Evolutionary conservation across 2,113 vertebrate genomes (phyloP), one percentile per base, ranked within the genome.

Genomic region (Rhineura floridana): DNA sequence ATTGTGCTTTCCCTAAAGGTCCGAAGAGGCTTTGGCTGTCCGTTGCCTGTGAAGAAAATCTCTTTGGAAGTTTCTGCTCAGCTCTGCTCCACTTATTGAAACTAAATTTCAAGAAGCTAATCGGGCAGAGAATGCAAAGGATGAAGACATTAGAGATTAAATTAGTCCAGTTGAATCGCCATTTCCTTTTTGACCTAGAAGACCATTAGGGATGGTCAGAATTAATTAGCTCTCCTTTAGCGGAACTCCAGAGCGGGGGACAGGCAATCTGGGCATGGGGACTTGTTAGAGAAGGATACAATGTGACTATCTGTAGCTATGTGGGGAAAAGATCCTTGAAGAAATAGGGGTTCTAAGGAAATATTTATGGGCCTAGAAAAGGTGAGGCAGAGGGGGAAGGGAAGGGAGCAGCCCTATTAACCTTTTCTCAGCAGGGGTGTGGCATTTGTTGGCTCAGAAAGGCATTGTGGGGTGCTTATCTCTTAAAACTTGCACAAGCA

Each of bases 91-190:
- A 95, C 91, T 96, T 96, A 95, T 86, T 87, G 93, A 94, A 95
- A 94, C 90, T 87, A 95, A 95, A 96, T 96, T 96, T 95, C 94
- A 93, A 52, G 88, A 94, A 95, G 92, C 90, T 96, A 96, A 96
- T 96, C 95, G 72, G 93, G 96, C 95, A 96, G 91, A 96, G 95
- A 96, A 95, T 95, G 94, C 93, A 94, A 93, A 93, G 92, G 94
- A 96, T 93, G 94, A 82, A 94, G 94, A 96, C 91, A 93, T 92
- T 95, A 96, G 93, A 94, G 96, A 95, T 96, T 90, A 95, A 95
- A 95, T 95, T 95, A 96, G 95, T 94, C 93, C 94, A 95, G 94
- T 91, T 87, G 94, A 91, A 95, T 93, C 94, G 87, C 95, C 92
- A 93, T 93, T 95, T 93, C 94, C 92, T 69, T 70, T n/a, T 42